Base-by-base conservation (phyloP, 2,797 vertebrate genomes). In the Lepus townsendii region DNA sequence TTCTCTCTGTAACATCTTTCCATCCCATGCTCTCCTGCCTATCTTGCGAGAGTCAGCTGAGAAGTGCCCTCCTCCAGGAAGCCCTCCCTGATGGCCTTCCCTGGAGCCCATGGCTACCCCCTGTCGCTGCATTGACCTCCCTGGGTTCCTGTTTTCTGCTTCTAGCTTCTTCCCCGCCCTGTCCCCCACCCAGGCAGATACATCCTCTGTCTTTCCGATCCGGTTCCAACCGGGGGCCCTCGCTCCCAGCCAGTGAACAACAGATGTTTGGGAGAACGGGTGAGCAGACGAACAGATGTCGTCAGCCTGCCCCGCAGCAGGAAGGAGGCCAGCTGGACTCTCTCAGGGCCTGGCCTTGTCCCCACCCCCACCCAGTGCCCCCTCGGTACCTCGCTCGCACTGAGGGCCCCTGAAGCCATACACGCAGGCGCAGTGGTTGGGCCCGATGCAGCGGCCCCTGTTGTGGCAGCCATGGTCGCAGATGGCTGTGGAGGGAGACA, bases 361-460 rank as follows among this genome's bases (percentile, higher is more conserved):
- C 60, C 32, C n/a, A 2, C 32, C 42, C 8, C 16, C 47, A 12
- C n/a, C 38, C 9, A 1, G 60, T 4, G 11, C 4, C 52, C 83
- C 50, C 5, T 66, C 27, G 20, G 82, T 89, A 97, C 95, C 92
- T 96, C 57, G 93, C 68, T 96, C 92, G 38, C 96, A 96, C 68
- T 69, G 92, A 65, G 95, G 92, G 13, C 90, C 96, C 50, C 17
- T 76, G 92, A 97, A 96, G 78, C 96, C 94, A 0, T 93, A 94
- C 1, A 90, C 95, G 57, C 96, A 96, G 47, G 90, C 72, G 0
- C 97, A 97, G 72, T 0, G 92, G 80, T 91, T 93, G 5, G 92
- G 90, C 32, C 94, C 86, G 0, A 94, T 72, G 84, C 96, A 96
- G 54, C 20, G 79, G 10, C 96, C 95, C 5, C 95, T n/a, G 0